A percentile compares a stretch with the other conserved stretches of the same genome.
Evolutionary conservation across 2,888 invertebrate species (phyloP).

Genomic region (Ochropleura plecta): DNA sequence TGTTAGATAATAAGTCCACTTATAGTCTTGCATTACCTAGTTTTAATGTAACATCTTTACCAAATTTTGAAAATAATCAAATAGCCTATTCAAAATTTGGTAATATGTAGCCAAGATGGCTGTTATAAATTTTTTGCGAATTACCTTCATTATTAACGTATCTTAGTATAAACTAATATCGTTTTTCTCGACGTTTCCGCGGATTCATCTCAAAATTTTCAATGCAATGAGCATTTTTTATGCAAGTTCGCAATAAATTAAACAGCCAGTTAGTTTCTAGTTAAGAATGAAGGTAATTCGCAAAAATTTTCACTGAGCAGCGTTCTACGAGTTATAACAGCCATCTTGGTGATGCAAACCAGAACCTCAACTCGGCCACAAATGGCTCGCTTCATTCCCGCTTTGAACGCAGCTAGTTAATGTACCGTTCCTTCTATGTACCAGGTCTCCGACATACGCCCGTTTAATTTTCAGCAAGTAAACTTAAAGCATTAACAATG

Average conservation of each 20-base stretch:
- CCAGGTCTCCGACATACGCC: constrained; percentile 60
- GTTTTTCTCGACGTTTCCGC: background rate
- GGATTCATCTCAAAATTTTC: constrained; percentile 28
- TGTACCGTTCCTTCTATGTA: constrained; percentile 74
- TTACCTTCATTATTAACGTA: too few relatives aligned
- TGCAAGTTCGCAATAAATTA: constrained; percentile 44
- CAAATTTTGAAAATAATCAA: too few relatives aligned
- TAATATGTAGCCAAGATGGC: too few relatives aligned
- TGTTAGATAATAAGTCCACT: too few relatives aligned
- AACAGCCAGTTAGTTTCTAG: constrained; percentile 56
- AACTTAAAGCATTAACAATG: constrained; percentile 64
- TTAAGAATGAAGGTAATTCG: constrained; percentile 54
- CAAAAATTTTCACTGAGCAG: constrained; percentile 50
- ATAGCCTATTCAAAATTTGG: too few relatives aligned
- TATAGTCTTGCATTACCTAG: background rate
- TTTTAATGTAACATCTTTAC: constrained; percentile 7
- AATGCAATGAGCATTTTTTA: constrained; percentile 25
- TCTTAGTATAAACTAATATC: too few relatives aligned
- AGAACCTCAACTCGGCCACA: constrained; percentile 69
- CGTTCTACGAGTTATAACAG: constrained; percentile 56
- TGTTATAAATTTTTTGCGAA: too few relatives aligned
- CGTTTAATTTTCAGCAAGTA: constrained; percentile 67
- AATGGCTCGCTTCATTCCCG: constrained; percentile 75
- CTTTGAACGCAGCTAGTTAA: constrained; percentile 74
- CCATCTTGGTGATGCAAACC: constrained; percentile 59